Base-by-base conservation (phyloP, 2,888 invertebrate genomes). In the Cheiracanthium punctorium region DNA sequence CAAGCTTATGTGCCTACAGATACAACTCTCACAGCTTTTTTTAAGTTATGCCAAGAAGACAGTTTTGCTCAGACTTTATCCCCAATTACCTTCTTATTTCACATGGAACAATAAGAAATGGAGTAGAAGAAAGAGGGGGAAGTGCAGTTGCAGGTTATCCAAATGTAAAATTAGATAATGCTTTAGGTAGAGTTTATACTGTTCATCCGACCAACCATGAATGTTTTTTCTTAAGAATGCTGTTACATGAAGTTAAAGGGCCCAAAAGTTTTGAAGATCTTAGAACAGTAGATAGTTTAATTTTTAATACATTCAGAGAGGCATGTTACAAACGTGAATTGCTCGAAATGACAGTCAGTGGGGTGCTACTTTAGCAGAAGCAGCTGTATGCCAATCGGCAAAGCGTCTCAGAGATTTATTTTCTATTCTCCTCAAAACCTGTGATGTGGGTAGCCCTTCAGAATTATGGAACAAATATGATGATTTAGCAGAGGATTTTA, bases 111-210 rank as follows among this genome's bases (percentile, higher is more conserved):
- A 20, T 10, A 37, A 32, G 10, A 64, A 20, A n/a, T n/a, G 20
- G 4, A 8, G n/a, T 28, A 2, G 28, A 1, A n/a, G 76, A 8
- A 64, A 76, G 12, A 14, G 12, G 1, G 2, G 28, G 24, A 14
- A 20, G 14, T 4, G 0, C 14, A 14, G 28, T 67, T 2, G 7
- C 29, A 33, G 24, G 14, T 7, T 24, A 48, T 65, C 28, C 52
- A 14, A 29, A n/a, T 7, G 17, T 74, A 1, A 28, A 48, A n/a
- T 30, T 17, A 7, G 14, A 2, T n/a, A 0, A 67, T 41, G 28
- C 64, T 28, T 5, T 76, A 4, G 76, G 76, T 1, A 7, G 76
- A 14, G 41, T 76, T 29, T 76, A 76, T 20, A 76, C 76, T 20
- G 65, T 76, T 10, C 65, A 76, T 65, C 41, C 33, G 5, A 67